phyloP scores from a whole-genome alignment of 1,140 invertebrate species.

The Polypedilum vanderplanki region DNA sequence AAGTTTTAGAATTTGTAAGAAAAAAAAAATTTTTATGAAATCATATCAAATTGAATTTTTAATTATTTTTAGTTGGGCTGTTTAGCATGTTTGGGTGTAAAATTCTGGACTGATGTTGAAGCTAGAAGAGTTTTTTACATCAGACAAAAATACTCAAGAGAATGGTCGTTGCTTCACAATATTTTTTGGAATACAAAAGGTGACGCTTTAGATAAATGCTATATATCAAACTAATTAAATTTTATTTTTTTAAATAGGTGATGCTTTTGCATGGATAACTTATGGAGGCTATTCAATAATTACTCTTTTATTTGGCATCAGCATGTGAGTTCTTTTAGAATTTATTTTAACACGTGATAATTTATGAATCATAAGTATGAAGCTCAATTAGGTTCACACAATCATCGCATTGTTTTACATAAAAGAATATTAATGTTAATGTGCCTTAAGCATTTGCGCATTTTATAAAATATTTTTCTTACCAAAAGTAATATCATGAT shows the following conservation, averaged over 20 bases:
- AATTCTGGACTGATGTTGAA: constrained; percentile 31
- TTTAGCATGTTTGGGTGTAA: constrained; percentile 30
- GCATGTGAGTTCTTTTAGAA: neutral
- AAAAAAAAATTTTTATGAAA: neutral
- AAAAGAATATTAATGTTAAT: too few species aligned
- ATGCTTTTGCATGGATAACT: constrained; percentile 31
- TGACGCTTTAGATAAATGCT: neutral
- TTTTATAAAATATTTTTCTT: too few species aligned
- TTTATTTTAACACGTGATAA: too few species aligned
- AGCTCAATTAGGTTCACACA: too few species aligned
- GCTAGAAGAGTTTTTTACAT: constrained; percentile 27
- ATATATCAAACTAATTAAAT: neutral
- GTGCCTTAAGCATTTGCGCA: too few species aligned
- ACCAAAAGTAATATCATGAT: too few species aligned
- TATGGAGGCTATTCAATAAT: constrained; percentile 31
- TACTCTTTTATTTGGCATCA: constrained; percentile 29
- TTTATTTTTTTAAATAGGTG: neutral
- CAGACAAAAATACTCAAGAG: constrained; percentile 32
- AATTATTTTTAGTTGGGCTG: constrained; percentile 30
- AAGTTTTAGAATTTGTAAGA: constrained; percentile 22
- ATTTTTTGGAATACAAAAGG: constrained; percentile 30
- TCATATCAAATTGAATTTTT: neutral
- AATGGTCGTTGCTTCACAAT: constrained; percentile 31
- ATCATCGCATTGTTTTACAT: too few species aligned
- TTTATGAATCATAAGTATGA: too few species aligned